Percentiles rank a stretch among this genome's conserved stretches.
phyloP scores from a whole-genome alignment of 2,797 vertebrate genomes.

The Scleropages formosus region DNA sequence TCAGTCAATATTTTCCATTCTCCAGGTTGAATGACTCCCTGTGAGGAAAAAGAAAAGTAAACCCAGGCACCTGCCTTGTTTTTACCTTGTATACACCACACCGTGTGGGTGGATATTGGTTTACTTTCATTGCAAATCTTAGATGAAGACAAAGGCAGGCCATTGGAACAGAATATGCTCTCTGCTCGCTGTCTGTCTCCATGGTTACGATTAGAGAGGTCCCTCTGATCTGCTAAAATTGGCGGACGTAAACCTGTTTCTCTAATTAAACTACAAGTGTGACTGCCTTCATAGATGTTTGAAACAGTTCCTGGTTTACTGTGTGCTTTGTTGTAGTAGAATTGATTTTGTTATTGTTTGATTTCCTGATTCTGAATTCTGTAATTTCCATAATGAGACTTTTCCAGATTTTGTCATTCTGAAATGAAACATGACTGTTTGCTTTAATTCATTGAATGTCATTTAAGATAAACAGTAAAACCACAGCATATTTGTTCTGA shows the following conservation, averaged over 20 bases:
- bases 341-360: too few species aligned
- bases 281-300: neutral
- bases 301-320: too few species aligned
- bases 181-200: neutral
- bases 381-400: too few species aligned
- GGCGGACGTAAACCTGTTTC: neutral
- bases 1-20: conserved; percentile 6
- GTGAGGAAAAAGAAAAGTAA: neutral
- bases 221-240: neutral
- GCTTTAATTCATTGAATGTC: too few species aligned
- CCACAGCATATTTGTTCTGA: too few species aligned
- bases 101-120: conserved; percentile 47
- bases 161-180: conserved; percentile 26
- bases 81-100: conserved; percentile 37
- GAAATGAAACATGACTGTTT: too few species aligned
- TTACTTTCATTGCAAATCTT: conserved; percentile 49
- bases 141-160: conserved; percentile 46
- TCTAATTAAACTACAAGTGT: neutral
- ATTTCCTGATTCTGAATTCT: too few species aligned
- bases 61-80: conserved; percentile 22
- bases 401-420: too few species aligned
- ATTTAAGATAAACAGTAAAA: too few species aligned
- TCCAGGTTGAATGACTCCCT: neutral
- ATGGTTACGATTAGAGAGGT: conserved; percentile 1
- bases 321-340: too few species aligned